Base-by-base conservation (phyloP, 2,797 vertebrate species). In the Loris lydekkerianus region DNA sequence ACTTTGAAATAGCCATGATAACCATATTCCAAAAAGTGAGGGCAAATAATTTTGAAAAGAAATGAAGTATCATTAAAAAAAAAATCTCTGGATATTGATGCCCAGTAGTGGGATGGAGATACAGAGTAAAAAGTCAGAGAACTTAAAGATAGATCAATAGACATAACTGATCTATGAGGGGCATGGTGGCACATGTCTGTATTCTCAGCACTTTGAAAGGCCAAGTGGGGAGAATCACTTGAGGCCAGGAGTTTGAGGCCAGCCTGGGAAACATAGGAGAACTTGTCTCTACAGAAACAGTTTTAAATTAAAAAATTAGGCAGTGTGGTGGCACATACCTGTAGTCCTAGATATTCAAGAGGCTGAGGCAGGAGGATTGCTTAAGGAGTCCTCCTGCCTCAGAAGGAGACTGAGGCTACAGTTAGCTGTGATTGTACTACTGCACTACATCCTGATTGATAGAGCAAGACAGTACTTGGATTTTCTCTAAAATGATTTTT, bases 11-110 rank as follows among this genome's bases (percentile, higher is more conserved):
- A 96, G 18, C 56, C 37, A n/a, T 49, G 37, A 27, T n/a, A 77
- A 76, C 67, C n/a, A 23, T 90, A 53, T 14, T 94, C 14, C 86
- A 72, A 94, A 37, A 83, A 86, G 65, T 34, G 27, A 92, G 15
- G 80, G 53, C 15, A 95, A 92, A 91, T 0, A 80, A 4, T 82
- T 34, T 86, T 72, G 43, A 92, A 91, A 88, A 43, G 81, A 93
- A 76, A 91, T 10, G 21, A 72, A 94, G 49, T 40, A 49, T 61
- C 20, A 85, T 34, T 3, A 34, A 94, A 94, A 18, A 77, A 77
- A 76, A 6, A 58, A 81, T 85, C 17, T 89, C 56, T 72, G 37
- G 29, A 27, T 85, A 60, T 31, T 25, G 76, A 60, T 34, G 8
- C 17, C 78, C 84, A 91, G 10, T 34, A 86, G 40, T 53, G 76